Conservation (phyloP, 2,797 vertebrate genomes). For the Danio kyathit region DNA sequence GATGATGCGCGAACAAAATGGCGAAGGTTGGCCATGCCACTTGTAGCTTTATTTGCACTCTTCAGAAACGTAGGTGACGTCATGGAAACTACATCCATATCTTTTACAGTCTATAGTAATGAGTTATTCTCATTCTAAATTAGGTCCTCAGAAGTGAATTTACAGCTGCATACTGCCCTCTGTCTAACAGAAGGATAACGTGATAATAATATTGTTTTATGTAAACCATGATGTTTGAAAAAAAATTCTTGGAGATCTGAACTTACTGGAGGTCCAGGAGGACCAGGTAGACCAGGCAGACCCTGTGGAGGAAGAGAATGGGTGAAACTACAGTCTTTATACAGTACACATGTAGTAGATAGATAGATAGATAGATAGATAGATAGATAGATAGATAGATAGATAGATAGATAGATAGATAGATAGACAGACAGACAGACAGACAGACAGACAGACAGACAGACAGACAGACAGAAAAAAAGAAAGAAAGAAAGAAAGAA, state of each 20-base stretch:
- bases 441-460: not conserved
- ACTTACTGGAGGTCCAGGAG: slow-evolving; percentile 88
- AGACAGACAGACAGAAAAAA: not conserved
- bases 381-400: not conserved
- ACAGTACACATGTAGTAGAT: not conserved
- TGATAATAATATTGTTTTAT: not conserved
- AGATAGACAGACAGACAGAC: not conserved
- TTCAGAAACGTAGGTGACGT: too few relatives aligned
- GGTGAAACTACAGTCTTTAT: not conserved
- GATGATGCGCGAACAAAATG: too few relatives aligned
- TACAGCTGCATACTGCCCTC: not conserved
- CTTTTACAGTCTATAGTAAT: too few relatives aligned
- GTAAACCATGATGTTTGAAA: not conserved
- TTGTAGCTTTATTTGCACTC: too few relatives aligned
- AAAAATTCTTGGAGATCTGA: not conserved
- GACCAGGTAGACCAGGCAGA: slow-evolving; percentile 81
- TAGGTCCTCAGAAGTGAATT: not conserved
- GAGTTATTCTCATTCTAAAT: not conserved
- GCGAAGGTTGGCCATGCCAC: too few relatives aligned
- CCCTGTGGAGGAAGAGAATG: slow-evolving; percentile 78
- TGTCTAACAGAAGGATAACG: slow-evolving; percentile 14
- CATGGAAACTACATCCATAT: too few relatives aligned
- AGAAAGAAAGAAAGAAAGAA: too few relatives aligned
- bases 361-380: not conserved
- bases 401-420: not conserved